Conservation (phyloP, 2,888 invertebrate species). For the Choreutis nemorana region DNA sequence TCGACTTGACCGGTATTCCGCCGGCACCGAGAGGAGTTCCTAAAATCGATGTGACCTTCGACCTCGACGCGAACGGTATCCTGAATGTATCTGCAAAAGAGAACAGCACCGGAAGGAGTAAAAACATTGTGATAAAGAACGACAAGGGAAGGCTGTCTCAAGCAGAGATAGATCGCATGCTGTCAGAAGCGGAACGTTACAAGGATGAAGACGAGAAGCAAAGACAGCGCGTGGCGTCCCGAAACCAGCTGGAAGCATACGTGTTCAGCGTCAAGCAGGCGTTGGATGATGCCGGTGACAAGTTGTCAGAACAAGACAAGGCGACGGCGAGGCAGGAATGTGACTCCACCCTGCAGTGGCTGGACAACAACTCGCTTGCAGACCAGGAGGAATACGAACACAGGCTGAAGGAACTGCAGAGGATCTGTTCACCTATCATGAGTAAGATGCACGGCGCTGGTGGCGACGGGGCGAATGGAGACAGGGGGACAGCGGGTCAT, state of each 20-base stretch:
- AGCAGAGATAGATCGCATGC: conserved; percentile 79
- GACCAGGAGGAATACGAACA: conserved; percentile 81
- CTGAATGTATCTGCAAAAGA: conserved; percentile 76
- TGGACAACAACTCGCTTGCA: conserved; percentile 78
- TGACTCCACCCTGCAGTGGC: conserved; percentile 72
- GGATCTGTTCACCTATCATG: conserved; percentile 51
- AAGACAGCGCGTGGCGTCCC: conserved; percentile 67
- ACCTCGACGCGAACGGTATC: conserved; percentile 71
- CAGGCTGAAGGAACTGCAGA: conserved; percentile 58
- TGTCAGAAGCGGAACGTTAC: conserved; percentile 74
- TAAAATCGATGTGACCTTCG: conserved; percentile 69
- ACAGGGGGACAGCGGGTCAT: conserved; percentile 57
- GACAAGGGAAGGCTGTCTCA: conserved; percentile 67
- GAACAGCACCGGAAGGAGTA: conserved; percentile 61
- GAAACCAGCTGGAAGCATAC: conserved; percentile 75
- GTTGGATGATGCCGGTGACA: conserved; percentile 61
- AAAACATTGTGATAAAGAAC: conserved; percentile 75
- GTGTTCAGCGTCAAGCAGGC: conserved; percentile 45
- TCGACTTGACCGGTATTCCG: conserved; percentile 66
- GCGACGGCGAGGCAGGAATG: conserved; percentile 69
- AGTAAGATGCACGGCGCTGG: conserved; percentile 32
- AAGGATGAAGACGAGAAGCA: conserved; percentile 73
- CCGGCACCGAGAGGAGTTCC: conserved; percentile 68
- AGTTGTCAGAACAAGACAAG: conserved; percentile 72
- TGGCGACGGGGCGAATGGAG: conserved; percentile 43